Evolutionary conservation across 1,140 invertebrate species (phyloP), one percentile per base, ranked within the genome.

Genomic region (Leptopilina clavipes): DNA sequence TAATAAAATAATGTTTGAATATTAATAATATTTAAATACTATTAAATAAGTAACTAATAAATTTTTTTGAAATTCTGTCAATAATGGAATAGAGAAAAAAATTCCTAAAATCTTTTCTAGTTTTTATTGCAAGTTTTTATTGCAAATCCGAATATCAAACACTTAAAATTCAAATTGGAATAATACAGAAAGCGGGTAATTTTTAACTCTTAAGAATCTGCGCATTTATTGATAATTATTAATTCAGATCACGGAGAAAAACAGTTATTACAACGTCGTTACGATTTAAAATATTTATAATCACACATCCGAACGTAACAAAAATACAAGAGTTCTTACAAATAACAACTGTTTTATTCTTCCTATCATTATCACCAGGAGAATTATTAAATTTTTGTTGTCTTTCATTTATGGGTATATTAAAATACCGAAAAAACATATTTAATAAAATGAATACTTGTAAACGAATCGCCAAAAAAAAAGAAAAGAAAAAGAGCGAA

Each of bases 221-320:
- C 19, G 56, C 56, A 65, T 65, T 65, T 78, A 81, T 79, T 79
- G 56, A 79, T 83, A 82, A 78, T n/a, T n/a, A n/a, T n/a, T 17
- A 31, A 31, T 79, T 86, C 76, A 79, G 77, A 86, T 86, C 82
- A 86, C 83, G 86, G 82, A 83, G 74, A 76, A 52, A 31, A 78
- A 77, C 52, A 75, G 75, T 75, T 76, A 75, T 78, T 76, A 59
- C 77, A 84, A 81, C 75, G 81, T 74, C 76, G 73, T 81, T 82
- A 74, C 65, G 70, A 82, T 82, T 40, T 74, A 56, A 71, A 65
- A 65, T 65, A 65, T 65, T 65, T 65, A 65, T 65, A 31, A 65
- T 65, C 59, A 65, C 71, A 65, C 59, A n/a, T 65, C 14, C 59
- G 25, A 65, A 65, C 19, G 59, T 65, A 65, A 65, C 59, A 65